A percentile compares a stretch with the other conserved stretches of the same genome.
Conservation (phyloP, 2,113 vertebrate species). For the Elephas maximus region DNA sequence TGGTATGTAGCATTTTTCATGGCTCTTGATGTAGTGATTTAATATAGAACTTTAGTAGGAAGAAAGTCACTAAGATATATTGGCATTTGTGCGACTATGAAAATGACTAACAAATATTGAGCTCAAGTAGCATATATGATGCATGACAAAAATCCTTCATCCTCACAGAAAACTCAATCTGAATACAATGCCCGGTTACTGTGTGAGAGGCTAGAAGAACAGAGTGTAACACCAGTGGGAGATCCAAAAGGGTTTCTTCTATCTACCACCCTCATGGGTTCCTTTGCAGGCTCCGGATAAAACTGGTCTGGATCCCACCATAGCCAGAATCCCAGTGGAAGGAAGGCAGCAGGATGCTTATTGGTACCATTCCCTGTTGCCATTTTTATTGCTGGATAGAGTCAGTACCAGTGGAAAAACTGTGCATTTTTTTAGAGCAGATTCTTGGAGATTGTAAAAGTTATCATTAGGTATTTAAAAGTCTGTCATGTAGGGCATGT, state of each 20-base stretch:
- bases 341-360: background rate
- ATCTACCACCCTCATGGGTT: background rate
- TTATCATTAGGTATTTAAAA: conserved; percentile 3
- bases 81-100: background rate
- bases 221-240: background rate
- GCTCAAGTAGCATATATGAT: background rate
- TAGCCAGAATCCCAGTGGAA: background rate
- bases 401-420: background rate
- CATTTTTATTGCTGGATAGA: background rate
- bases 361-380: background rate
- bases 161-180: background rate
- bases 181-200: background rate
- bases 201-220: background rate
- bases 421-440: background rate
- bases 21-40: background rate
- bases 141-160: background rate
- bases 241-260: background rate
- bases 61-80: background rate
- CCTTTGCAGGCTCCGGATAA: background rate
- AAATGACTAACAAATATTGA: background rate
- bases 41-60: background rate
- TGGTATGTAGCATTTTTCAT: background rate
- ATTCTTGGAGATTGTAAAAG: background rate
- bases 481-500: background rate
- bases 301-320: background rate